These are phyloP conservation scores for Sitobion miscanthi DNA, from an alignment of 1,140 invertebrate genomes.

Conservation along the genomic window DNA sequence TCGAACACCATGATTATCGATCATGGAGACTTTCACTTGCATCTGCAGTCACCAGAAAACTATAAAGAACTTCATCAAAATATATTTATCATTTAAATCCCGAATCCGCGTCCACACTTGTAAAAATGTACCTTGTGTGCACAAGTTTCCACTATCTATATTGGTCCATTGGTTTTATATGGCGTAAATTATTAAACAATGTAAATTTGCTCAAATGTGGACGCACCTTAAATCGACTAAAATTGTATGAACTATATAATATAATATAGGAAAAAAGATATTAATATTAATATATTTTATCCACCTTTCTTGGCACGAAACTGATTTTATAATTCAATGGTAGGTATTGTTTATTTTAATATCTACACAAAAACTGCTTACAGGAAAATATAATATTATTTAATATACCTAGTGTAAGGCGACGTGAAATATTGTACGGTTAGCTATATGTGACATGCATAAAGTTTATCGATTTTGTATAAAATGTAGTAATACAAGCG, in stretches of 20 bases:
- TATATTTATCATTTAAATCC: neutral
- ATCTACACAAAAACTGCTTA: neutral
- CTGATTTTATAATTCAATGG: neutral
- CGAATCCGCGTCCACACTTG: too few relatives aligned
- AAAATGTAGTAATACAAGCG: neutral
- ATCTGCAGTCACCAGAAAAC: neutral
- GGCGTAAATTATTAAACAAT: too few relatives aligned
- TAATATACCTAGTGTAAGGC: neutral
- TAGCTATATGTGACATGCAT: neutral
- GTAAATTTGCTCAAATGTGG: too few relatives aligned
- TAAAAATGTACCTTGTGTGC: too few relatives aligned
- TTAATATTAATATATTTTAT: neutral
- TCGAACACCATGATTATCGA: neutral
- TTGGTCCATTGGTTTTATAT: too few relatives aligned
- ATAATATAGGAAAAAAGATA: neutral
- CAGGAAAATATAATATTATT: neutral
- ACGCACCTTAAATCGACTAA: neutral
- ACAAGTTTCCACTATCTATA: too few relatives aligned
- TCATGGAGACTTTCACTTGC: neutral
- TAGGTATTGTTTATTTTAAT: neutral
- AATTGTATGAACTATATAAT: neutral
- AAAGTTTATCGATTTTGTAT: neutral
- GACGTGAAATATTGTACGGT: neutral
- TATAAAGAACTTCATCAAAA: neutral
- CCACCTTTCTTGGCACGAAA: neutral